These are phyloP conservation scores for Poeciliopsis paucimaculata DNA, from an alignment of 2,797 vertebrate species.

Conservation along the genomic window DNA sequence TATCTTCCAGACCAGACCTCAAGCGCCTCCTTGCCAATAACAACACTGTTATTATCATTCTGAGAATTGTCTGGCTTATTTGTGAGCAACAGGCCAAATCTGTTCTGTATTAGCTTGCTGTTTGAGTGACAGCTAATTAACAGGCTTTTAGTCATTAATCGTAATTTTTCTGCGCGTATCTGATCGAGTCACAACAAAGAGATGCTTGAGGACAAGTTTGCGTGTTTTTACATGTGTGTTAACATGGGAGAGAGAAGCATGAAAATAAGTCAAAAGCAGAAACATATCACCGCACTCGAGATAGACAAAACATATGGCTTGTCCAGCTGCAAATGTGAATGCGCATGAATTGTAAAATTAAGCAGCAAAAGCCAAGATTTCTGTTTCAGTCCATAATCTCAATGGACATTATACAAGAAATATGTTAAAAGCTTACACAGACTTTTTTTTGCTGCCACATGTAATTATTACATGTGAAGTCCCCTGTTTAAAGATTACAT, in stretches of 20 bases:
- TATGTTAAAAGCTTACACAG: constrained; percentile 54
- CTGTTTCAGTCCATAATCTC: constrained; percentile 61
- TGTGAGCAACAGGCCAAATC: constrained; percentile 43
- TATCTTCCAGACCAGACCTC: constrained; percentile 9
- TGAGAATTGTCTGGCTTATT: constrained; percentile 2
- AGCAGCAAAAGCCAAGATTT: constrained; percentile 45
- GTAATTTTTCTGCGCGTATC: constrained; percentile 49
- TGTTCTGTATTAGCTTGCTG: constrained; percentile 67
- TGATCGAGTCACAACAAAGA: constrained; percentile 74
- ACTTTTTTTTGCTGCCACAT: constrained; percentile 37
- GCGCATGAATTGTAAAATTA: constrained; percentile 36
- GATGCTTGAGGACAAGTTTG: constrained; percentile 65
- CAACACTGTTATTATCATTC: constrained; percentile 4
- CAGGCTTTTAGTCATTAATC: constrained; percentile 62
- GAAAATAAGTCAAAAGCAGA: constrained; percentile 63
- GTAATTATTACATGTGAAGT: constrained; percentile 42
- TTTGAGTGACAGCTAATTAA: constrained; percentile 77
- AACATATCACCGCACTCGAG: constrained; percentile 63
- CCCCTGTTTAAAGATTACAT: constrained; percentile 20
- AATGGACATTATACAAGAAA: constrained; percentile 53
- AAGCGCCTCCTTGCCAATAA: constrained; percentile 6
- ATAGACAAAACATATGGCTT: constrained; percentile 75
- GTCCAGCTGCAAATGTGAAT: constrained; percentile 39
- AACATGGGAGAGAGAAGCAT: constrained; percentile 34
- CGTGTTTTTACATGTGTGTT: constrained; percentile 25